Evolutionary conservation across 1,140 invertebrate species (phyloP).

Genomic region (Aphelinus atriplicis): DNA sequence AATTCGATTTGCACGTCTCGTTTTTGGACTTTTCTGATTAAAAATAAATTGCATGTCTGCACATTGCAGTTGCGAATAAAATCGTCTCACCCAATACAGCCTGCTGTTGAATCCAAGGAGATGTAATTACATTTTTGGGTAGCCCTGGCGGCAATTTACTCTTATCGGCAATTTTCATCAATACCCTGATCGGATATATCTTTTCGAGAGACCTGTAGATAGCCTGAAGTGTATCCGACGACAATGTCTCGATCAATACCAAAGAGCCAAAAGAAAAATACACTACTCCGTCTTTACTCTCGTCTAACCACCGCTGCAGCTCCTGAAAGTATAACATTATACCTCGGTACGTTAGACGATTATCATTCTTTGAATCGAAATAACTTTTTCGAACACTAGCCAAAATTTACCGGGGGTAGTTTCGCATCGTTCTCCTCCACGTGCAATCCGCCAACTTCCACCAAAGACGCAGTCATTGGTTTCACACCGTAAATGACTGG

Average conservation of each 20-base stretch:
- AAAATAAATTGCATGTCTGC: too few species aligned
- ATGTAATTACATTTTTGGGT: slow-evolving; percentile 69
- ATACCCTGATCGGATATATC: slow-evolving; percentile 39
- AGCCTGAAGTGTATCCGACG: slow-evolving; percentile 60
- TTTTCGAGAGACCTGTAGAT: slow-evolving; percentile 42
- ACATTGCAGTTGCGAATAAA: background rate
- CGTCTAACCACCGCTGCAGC: slow-evolving; percentile 72
- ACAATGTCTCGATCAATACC: slow-evolving; percentile 68
- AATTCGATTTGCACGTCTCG: too few species aligned
- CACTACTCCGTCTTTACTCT: slow-evolving; percentile 73
- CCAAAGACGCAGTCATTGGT: slow-evolving; percentile 53
- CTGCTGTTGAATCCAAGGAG: slow-evolving; percentile 73
- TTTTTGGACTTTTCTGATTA: too few species aligned
- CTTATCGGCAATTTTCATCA: slow-evolving; percentile 45
- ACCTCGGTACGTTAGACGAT: too few species aligned
- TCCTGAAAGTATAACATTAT: slow-evolving; percentile 64
- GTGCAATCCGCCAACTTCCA: slow-evolving; percentile 64
- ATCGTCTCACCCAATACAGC: slow-evolving; percentile 67
- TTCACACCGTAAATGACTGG: slow-evolving; percentile 50
- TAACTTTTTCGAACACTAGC: too few species aligned
- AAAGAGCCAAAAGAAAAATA: slow-evolving; percentile 78
- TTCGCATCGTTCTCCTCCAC: slow-evolving; percentile 46
- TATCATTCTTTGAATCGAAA: too few species aligned
- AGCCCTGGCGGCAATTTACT: slow-evolving; percentile 49
- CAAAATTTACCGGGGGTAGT: slow-evolving; percentile 40